A percentile compares a stretch with the other conserved stretches of the same genome.
These are phyloP conservation scores for Sycophila texana DNA, from an alignment of 2,888 invertebrate species.

Conservation along the genomic window DNA sequence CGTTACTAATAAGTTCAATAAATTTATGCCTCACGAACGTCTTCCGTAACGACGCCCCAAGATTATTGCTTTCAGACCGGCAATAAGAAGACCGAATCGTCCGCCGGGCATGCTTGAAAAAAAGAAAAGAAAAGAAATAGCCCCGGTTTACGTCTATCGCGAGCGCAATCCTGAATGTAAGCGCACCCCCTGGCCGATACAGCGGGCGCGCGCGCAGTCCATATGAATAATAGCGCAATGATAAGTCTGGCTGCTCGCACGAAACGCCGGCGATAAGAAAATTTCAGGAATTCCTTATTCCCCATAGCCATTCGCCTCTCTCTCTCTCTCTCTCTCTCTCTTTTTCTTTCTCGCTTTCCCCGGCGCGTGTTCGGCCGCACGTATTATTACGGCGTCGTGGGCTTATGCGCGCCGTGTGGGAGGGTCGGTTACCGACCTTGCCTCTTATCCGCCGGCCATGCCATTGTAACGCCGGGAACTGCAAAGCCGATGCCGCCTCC, in stretches of 20 bases:
- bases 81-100: too few relatives aligned
- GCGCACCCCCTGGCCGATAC: background rate
- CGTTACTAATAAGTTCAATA: too few relatives aligned
- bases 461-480: background rate
- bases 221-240: constrained; percentile 32
- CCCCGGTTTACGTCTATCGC: background rate
- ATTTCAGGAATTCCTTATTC: constrained; percentile 42
- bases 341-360: background rate
- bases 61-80: too few relatives aligned
- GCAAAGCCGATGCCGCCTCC: constrained; percentile 62
- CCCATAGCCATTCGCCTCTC: background rate
- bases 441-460: constrained; percentile 59
- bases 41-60: too few relatives aligned
- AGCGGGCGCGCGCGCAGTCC: background rate
- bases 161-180: background rate
- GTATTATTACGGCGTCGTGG: background rate
- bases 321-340: background rate
- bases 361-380: background rate
- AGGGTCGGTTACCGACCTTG: constrained; percentile 66
- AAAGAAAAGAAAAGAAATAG: too few relatives aligned
- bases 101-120: too few relatives aligned
- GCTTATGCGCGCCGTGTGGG: constrained; percentile 22
- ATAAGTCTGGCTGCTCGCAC: constrained; percentile 23
- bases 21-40: too few relatives aligned
- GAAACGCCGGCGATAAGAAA: constrained; percentile 30